Conservation (phyloP, 2,113 vertebrate species). For the Austrofundulus limnaeus region DNA sequence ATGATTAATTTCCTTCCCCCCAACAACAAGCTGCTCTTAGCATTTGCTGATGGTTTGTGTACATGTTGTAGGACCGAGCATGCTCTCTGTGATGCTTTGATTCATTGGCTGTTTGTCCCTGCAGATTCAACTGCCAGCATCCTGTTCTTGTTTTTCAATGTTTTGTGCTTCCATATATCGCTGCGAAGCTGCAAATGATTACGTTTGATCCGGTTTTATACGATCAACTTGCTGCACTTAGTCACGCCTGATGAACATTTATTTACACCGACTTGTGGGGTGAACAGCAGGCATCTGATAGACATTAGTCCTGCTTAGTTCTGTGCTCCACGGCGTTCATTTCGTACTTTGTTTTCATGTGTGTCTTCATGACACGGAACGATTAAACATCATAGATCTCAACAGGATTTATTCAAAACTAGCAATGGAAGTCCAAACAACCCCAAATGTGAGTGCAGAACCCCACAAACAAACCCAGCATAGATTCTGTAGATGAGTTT, state of each 20-base stretch:
- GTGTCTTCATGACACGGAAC: constrained; percentile 20
- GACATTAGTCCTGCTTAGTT: constrained; percentile 52
- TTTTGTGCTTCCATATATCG: constrained; percentile 11
- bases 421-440: no score
- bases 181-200: constrained; percentile 38
- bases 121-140: constrained; percentile 11
- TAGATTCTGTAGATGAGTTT: no score
- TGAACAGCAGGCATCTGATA: constrained; percentile 62
- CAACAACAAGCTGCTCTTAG: constrained; percentile 17
- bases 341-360: constrained; percentile 36
- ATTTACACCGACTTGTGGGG: constrained; percentile 61
- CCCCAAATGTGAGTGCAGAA: no score
- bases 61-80: constrained; percentile 23
- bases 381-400: no score
- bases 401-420: no score
- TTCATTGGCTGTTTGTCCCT: constrained; percentile 49
- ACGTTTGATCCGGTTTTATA: constrained; percentile 32
- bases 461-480: no score
- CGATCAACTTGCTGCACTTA: constrained; percentile 32
- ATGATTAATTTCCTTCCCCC: constrained; percentile 28
- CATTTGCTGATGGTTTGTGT: constrained; percentile 36
- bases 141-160: constrained; percentile 24
- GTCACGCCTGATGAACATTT: constrained; percentile 56
- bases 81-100: constrained; percentile 38
- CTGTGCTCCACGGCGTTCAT: constrained; percentile 22